Evolutionary conservation across 2,797 vertebrate species (phyloP), one percentile per base, ranked within the genome.

Genomic region (Sardinella longiceps): DNA sequence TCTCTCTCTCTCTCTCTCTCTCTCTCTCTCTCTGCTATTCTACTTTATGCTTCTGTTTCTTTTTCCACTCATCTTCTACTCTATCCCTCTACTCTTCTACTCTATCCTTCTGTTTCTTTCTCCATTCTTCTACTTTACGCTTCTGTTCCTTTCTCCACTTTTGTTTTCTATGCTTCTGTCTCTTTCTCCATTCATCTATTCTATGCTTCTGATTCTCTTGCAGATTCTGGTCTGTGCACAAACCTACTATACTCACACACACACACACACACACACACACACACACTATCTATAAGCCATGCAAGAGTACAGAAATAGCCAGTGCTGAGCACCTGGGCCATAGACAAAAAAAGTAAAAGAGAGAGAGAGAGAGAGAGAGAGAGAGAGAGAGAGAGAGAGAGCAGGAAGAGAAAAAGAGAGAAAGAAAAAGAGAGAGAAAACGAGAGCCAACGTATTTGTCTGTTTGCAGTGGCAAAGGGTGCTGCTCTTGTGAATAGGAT

Each of bases 401-500:
- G 9, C n/a, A 46, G 48, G 1, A 4, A 53, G 12, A 53, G 4
- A 3, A 2, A 3, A 15, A 20, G 56, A n/a, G 53, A n/a, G 53
- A n/a, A 20, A n/a, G 51, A 20, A 15, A 20, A 15, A 2, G 4
- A 18, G 45, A 9, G 45, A 9, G 9, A 46, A 9, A 3, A n/a
- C 48, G 11, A 30, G 7, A 18, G 82, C 43, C 7, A 50, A 28
- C 58, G 37, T 81, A 80, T 53, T 23, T 70, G n/a, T 12, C n/a
- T 60, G 81, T 82, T 37, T 82, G 84, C 84, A 81, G 81, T 85
- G 63, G 60, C n/a, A 11, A 9, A 28, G 60, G 85, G n/a, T 53
- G 84, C 80, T 53, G 33, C 25, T 84, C 18, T 86, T 66, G 82
- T 85, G 56, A 83, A 88, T 81, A 53, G 80, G 83, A 86, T 88